Percentiles rank a stretch among this genome's conserved stretches.
phyloP scores from a whole-genome alignment of 1,140 invertebrate genomes.

The Chrysoperla carnea region DNA sequence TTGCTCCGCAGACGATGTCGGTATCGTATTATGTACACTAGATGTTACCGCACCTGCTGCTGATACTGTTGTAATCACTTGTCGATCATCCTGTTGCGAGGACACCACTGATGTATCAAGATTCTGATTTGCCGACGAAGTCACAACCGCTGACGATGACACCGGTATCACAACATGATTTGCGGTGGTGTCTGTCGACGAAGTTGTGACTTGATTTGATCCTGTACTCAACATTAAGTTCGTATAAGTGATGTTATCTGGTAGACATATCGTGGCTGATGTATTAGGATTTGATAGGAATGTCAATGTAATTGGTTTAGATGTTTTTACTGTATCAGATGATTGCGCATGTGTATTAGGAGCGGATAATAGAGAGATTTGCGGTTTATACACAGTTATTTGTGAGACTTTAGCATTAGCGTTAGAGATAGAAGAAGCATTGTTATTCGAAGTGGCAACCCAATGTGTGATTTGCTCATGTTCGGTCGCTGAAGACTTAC shows the following conservation, averaged over 20 bases:
- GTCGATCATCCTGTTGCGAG: too few relatives aligned
- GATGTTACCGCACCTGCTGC: conserved; percentile 9
- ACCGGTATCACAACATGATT: conserved; percentile 18
- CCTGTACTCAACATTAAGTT: conserved; percentile 6
- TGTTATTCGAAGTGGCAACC: conserved; percentile 2
- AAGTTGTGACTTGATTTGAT: conserved; percentile 5
- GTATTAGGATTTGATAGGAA: conserved; percentile 6
- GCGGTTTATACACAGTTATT: background rate
- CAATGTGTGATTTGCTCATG: conserved; percentile 1
- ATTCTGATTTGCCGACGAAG: too few relatives aligned
- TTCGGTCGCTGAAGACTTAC: conserved; percentile 2
- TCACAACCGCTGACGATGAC: conserved; percentile 7
- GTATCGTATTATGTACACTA: conserved; percentile 2
- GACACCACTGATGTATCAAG: too few relatives aligned
- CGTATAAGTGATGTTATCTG: background rate
- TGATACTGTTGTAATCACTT: conserved; percentile 1
- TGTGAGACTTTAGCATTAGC: background rate
- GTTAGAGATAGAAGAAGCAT: conserved; percentile 2
- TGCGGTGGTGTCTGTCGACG: conserved; percentile 11
- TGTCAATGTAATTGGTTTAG: conserved; percentile 8
- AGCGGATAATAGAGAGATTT: background rate
- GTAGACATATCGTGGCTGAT: background rate
- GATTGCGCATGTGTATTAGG: background rate
- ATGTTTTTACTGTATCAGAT: background rate
- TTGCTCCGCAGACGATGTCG: too few relatives aligned